Conservation (phyloP, 2,888 invertebrate genomes). For the Adelphocoris suturalis region DNA sequence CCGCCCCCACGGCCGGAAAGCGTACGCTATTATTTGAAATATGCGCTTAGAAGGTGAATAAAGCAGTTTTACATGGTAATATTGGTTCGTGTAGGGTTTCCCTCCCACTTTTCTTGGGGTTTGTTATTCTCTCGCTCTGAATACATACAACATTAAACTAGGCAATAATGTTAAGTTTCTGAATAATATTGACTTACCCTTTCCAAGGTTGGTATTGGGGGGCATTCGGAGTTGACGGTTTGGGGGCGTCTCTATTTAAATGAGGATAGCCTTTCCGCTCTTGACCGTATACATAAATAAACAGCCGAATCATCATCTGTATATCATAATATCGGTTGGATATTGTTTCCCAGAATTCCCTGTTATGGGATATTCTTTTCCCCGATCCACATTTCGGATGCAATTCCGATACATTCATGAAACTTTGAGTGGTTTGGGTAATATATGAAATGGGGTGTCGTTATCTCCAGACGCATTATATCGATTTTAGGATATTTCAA, state of each 20-base stretch:
- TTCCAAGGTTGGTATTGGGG: not conserved
- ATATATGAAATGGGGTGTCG: no score
- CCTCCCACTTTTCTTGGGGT: slow-evolving; percentile 8
- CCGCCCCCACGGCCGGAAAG: not conserved
- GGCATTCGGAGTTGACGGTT: not conserved
- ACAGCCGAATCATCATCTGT: slow-evolving; percentile 13
- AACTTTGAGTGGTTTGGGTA: no score
- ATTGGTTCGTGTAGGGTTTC: slow-evolving; percentile 2
- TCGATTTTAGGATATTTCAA: no score
- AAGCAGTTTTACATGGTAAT: slow-evolving; percentile 42
- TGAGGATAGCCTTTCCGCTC: slow-evolving; percentile 21
- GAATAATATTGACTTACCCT: slow-evolving; percentile 53
- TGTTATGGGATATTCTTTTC: not conserved
- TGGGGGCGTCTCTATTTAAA: slow-evolving; percentile 18
- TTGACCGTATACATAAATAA: slow-evolving; percentile 39
- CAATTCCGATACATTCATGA: no score
- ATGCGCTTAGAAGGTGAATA: slow-evolving; percentile 30
- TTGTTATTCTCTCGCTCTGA: not conserved
- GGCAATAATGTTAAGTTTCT: slow-evolving; percentile 59
- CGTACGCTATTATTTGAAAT: slow-evolving; percentile 2
- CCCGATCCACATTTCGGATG: no score
- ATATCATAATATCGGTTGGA: not conserved
- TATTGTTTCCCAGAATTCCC: not conserved
- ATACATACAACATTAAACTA: slow-evolving; percentile 56
- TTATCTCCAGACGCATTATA: no score